These are phyloP conservation scores for Papilio xuthus DNA, from an alignment of 1,140 invertebrate species.

Conservation along the genomic window DNA sequence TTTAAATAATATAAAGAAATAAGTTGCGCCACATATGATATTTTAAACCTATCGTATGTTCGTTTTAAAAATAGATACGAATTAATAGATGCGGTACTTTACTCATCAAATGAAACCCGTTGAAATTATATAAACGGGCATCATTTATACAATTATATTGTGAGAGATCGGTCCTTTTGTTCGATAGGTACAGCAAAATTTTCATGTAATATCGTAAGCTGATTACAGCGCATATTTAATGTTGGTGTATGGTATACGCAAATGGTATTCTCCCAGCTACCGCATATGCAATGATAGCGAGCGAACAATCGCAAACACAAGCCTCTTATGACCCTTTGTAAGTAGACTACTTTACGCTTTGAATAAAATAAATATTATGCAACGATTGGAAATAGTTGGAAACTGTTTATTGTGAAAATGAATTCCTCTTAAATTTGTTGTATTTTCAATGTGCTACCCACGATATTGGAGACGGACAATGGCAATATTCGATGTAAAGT, in stretches of 20 bases:
- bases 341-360: neutral
- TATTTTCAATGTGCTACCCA: too few relatives aligned
- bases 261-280: neutral
- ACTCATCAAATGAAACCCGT: too few relatives aligned
- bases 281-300: neutral
- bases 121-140: neutral
- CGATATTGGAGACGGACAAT: too few relatives aligned
- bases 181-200: too few relatives aligned
- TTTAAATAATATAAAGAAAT: neutral
- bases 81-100: too few relatives aligned
- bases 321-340: neutral
- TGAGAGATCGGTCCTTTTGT: too few relatives aligned
- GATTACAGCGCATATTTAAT: neutral
- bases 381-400: neutral
- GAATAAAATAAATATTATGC: neutral
- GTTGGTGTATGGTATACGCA: too few relatives aligned
- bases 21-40: too few relatives aligned
- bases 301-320: neutral
- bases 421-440: neutral
- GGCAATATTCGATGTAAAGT: too few relatives aligned
- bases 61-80: too few relatives aligned
- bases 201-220: conserved; percentile 2
- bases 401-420: neutral
- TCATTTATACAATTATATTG: neutral
- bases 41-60: too few relatives aligned